Evolutionary conservation across 1,140 invertebrate genomes (phyloP), one percentile per base, ranked within the genome.

Genomic region (Grapholita molesta): DNA sequence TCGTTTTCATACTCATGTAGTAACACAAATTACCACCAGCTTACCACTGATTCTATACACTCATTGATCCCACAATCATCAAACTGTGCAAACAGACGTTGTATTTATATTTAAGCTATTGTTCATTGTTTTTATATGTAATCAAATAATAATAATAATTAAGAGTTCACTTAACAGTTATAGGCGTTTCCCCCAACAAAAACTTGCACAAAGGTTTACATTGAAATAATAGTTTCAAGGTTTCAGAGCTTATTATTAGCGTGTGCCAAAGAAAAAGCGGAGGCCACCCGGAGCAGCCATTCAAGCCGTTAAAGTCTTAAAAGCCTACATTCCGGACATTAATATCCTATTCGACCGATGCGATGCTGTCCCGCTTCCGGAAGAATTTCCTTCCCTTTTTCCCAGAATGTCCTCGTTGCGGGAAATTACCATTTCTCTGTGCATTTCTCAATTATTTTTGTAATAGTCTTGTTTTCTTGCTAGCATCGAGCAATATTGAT

Each of bases 381-480:
- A 5, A 53, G 25, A 35, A 42, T 69, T 35, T 68, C 30, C 55
- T 23, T n/a, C n/a, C 42, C 11, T 11, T 53, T 55, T 15, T 53
- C 33, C 30, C 38, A 32, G 23, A 42, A 57, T 9, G 18, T 24
- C 68, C 53, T 55, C 25, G 33, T 61, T 68, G 33, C 66, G 64
- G 68, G 70, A 68, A 72, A 70, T 70, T 57, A 57, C 42, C 67
- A 75, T 32, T 70, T 70, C 55, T 65, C 55, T 32, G 53, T 67
- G 57, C 70, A 69, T 69, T 71, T 68, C 73, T 71, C 66, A 69
- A 69, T 74, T 74, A 70, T 70, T 67, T 66, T 65, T 53, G 68
- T 69, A 66, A 70, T 67, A 28, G 68, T 7, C 23, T 66, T 68
- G 66, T 69, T 71, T 69, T 68, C 64, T 42, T 61, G 38, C 24